Conservation (phyloP, 2,797 vertebrate species). For the Takifugu ocellatus region DNA sequence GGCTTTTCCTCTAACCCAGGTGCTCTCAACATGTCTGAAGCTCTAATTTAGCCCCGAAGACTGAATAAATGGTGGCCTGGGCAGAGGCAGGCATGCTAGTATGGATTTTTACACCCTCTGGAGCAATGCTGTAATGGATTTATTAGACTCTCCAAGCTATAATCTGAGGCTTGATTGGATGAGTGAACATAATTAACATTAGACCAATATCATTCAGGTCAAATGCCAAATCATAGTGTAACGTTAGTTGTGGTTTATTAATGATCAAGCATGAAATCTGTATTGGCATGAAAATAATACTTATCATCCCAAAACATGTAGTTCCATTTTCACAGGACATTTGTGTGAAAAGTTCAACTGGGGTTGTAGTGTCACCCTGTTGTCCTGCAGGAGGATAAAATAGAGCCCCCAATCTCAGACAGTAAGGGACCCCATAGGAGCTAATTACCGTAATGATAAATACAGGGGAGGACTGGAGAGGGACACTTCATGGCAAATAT, state of each 20-base stretch:
- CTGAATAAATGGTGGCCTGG: constrained; percentile 17
- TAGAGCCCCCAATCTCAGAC: constrained; percentile 60
- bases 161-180: constrained; percentile 5
- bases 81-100: constrained; percentile 24
- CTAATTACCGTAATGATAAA: constrained; percentile 52
- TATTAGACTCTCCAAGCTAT: constrained; percentile 12
- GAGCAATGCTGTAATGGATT: constrained; percentile 8
- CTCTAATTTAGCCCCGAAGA: constrained; percentile 40
- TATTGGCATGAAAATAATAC: background rate
- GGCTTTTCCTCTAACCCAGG: constrained; percentile 31
- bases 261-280: constrained; percentile 10
- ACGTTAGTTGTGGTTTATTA: constrained; percentile 6
- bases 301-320: too few relatives aligned
- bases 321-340: constrained; percentile 13
- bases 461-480: constrained; percentile 58
- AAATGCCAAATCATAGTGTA: constrained; percentile 1
- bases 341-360: constrained; percentile 9
- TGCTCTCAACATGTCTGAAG: constrained; percentile 38
- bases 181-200: constrained; percentile 10
- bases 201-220: background rate
- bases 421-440: constrained; percentile 55
- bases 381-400: constrained; percentile 53
- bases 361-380: constrained; percentile 53
- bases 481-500: constrained; percentile 73
- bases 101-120: constrained; percentile 36